Percentiles rank a stretch among this genome's conserved stretches.
Evolutionary conservation across 2,113 vertebrate species (phyloP).

Genomic region (Astatotilapia flaviijosephi): DNA sequence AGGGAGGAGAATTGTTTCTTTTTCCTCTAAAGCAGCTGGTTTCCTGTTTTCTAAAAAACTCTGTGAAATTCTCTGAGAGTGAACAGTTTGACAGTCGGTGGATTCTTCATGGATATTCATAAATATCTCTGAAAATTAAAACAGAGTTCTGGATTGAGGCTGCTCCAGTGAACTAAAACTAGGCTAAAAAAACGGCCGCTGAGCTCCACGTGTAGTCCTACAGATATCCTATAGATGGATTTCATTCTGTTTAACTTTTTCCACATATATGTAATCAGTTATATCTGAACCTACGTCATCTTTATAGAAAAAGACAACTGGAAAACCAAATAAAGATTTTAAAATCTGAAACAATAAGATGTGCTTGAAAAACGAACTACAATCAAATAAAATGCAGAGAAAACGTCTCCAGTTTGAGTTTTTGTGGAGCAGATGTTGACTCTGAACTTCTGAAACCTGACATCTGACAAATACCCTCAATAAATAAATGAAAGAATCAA

Average conservation of each 20-base stretch:
- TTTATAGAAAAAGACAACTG: neutral
- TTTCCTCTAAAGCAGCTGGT: neutral
- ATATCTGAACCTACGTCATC: neutral
- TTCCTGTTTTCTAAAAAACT: neutral
- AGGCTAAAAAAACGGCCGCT: fast-evolving
- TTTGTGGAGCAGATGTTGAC: neutral
- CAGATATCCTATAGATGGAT: fast-evolving
- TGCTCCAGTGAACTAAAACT: neutral
- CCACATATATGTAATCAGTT: neutral
- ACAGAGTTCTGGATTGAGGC: neutral
- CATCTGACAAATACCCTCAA: fast-evolving
- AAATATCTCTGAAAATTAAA: neutral
- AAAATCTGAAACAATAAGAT: neutral
- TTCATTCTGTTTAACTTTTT: fast-evolving
- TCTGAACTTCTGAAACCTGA: neutral
- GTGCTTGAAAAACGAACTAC: neutral
- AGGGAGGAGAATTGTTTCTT: neutral
- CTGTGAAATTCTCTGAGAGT: neutral
- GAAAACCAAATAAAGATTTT: neutral
- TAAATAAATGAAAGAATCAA: neutral
- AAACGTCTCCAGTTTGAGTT: neutral
- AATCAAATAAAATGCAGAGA: neutral
- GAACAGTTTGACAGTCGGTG: fast-evolving
- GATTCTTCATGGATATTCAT: neutral
- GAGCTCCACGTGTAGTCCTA: neutral